These are phyloP conservation scores for Lepisosteus oculatus DNA, from an alignment of 2,113 vertebrate genomes.

Conservation along the genomic window DNA sequence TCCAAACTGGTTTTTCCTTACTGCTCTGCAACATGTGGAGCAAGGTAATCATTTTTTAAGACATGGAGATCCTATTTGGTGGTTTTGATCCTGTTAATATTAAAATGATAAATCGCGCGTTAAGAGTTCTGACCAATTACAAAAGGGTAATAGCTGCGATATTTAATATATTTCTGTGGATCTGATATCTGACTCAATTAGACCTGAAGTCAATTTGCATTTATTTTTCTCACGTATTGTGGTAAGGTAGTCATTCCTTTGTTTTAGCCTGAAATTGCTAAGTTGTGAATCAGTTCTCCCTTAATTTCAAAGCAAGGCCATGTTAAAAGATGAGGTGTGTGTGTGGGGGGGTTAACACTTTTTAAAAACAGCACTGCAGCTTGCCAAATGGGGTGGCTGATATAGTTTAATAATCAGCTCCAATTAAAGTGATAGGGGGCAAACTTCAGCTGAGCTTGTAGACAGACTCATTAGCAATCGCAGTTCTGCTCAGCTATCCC, in stretches of 20 bases:
- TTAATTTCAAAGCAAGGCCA: no score
- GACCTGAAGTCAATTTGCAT: no score
- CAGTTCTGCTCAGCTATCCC: slow-evolving; percentile 7
- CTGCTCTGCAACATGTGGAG: neutral
- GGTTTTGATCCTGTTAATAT: neutral
- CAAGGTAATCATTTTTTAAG: slow-evolving; percentile 3
- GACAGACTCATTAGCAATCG: slow-evolving; percentile 3
- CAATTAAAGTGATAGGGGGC: slow-evolving; percentile 8
- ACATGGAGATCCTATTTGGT: neutral
- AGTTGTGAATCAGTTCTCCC: neutral
- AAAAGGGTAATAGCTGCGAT: neutral
- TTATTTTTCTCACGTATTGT: neutral
- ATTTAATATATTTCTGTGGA: neutral
- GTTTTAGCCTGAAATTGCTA: no score
- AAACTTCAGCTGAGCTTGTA: neutral
- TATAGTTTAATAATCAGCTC: neutral
- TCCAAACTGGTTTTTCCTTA: neutral
- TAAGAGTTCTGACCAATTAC: neutral
- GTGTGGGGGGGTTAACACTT: neutral
- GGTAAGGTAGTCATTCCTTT: neutral
- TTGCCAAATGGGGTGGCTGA: neutral
- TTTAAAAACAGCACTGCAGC: neutral
- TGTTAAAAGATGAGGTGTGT: neutral
- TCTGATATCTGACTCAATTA: neutral
- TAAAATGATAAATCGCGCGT: neutral